These are phyloP conservation scores for Micrasema minimum DNA, from an alignment of 1,140 invertebrate species.

Conservation along the genomic window DNA sequence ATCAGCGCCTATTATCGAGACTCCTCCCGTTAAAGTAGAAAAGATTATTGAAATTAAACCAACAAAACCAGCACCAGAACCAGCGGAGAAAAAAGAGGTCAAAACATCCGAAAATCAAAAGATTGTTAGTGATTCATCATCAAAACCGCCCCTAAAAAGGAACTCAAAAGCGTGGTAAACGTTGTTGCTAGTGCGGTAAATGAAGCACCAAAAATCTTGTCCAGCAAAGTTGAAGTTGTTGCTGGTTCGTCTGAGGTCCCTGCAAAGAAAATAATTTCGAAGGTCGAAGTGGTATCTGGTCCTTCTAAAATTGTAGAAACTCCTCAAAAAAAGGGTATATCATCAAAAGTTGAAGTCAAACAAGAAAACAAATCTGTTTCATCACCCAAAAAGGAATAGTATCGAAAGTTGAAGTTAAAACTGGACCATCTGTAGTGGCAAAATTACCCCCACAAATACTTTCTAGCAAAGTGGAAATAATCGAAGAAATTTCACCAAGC, in stretches of 20 bases:
- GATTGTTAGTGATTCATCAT: constrained; percentile 48
- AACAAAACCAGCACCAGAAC: constrained; percentile 67
- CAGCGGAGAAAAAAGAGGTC: constrained; percentile 64
- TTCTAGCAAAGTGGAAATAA: constrained; percentile 67
- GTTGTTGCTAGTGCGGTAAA: constrained; percentile 55
- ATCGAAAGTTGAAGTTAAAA: constrained; percentile 51
- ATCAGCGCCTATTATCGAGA: constrained; percentile 67
- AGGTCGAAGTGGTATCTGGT: constrained; percentile 68
- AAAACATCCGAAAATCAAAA: constrained; percentile 58
- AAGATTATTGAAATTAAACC: constrained; percentile 68
- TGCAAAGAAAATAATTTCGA: constrained; percentile 67
- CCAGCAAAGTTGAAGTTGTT: constrained; percentile 61
- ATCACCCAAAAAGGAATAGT: constrained; percentile 46
- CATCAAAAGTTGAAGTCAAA: constrained; percentile 54
- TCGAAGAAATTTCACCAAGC: constrained; percentile 58
- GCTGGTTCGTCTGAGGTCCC: constrained; percentile 52
- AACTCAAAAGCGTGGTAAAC: constrained; percentile 46
- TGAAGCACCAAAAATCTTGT: constrained; percentile 52
- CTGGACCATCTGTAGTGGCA: constrained; percentile 50
- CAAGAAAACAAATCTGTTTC: constrained; percentile 40
- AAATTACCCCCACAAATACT: constrained; percentile 54
- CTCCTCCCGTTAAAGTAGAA: constrained; percentile 61
- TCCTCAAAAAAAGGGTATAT: constrained; percentile 51
- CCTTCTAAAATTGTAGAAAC: constrained; percentile 63
- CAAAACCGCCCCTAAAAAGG: constrained; percentile 53